phyloP scores from a whole-genome alignment of 1,140 invertebrate genomes.

The Cotesia vestalis region DNA sequence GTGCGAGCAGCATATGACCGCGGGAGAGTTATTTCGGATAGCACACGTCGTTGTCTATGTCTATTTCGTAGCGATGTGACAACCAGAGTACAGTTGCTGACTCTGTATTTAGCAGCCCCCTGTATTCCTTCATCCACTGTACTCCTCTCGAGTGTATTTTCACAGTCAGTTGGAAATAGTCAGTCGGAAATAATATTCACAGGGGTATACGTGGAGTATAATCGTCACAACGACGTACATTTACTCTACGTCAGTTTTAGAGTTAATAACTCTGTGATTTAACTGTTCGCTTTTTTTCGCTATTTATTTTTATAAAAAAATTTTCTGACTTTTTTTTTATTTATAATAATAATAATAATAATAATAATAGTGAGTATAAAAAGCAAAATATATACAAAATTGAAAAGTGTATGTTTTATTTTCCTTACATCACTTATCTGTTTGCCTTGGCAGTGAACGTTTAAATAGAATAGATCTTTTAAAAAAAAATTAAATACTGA shows the following conservation, averaged over 20 bases:
- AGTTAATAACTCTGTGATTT: too few relatives aligned
- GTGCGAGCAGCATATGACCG: conserved; percentile 33
- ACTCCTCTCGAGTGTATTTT: conserved; percentile 55
- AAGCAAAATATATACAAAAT: too few relatives aligned
- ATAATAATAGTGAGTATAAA: too few relatives aligned
- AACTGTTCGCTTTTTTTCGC: too few relatives aligned
- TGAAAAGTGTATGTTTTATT: conserved; percentile 2
- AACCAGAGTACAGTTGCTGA: conserved; percentile 44
- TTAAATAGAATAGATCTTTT: too few relatives aligned
- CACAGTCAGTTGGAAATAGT: conserved; percentile 62
- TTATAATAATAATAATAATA: too few relatives aligned
- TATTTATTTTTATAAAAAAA: too few relatives aligned
- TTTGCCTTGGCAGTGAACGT: conserved; percentile 9
- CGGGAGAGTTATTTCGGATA: conserved; percentile 43
- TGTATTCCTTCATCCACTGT: conserved; percentile 22
- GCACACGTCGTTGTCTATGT: conserved; percentile 20
- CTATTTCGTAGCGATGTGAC: conserved; percentile 36
- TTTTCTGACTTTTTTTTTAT: too few relatives aligned
- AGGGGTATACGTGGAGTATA: background rate
- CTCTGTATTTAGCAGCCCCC: conserved; percentile 6
- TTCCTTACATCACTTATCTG: background rate
- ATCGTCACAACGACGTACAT: background rate
- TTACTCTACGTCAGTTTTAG: background rate
- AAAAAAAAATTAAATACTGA: background rate
- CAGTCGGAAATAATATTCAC: conserved; percentile 56